Evolutionary conservation across 2,888 invertebrate species (phyloP).

Genomic region (Pseudanteris insignis): DNA sequence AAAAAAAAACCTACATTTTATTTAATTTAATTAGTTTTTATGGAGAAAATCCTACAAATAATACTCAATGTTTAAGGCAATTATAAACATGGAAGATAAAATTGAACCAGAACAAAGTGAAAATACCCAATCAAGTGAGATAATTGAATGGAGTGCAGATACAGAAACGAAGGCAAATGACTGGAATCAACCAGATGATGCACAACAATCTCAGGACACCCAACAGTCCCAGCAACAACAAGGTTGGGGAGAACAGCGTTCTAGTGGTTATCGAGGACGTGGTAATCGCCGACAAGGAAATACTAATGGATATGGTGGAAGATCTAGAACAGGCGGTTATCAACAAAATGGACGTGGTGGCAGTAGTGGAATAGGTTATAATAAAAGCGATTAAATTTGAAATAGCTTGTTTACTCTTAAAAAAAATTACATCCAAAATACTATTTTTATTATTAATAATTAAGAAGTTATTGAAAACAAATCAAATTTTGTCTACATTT

Average conservation of each 20-base stretch:
- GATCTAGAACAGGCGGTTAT: constrained; percentile 67
- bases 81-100: constrained; percentile 52
- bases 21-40: too few species aligned
- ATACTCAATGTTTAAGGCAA: background rate
- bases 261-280: constrained; percentile 65
- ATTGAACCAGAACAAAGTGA: constrained; percentile 51
- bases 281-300: constrained; percentile 68
- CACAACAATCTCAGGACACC: constrained; percentile 55
- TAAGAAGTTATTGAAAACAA: too few species aligned
- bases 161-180: constrained; percentile 54
- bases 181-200: constrained; percentile 65
- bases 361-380: constrained; percentile 43
- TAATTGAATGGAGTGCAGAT: constrained; percentile 56
- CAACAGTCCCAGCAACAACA: constrained; percentile 54
- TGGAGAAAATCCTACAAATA: too few species aligned
- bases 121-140: constrained; percentile 51
- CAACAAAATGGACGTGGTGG: constrained; percentile 64
- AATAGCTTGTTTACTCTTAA: too few species aligned
- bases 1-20: too few species aligned
- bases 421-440: too few species aligned
- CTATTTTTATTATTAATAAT: too few species aligned
- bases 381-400: too few species aligned
- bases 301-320: constrained; percentile 69
- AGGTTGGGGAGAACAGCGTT: constrained; percentile 59
- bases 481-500: too few species aligned